Evolutionary conservation across 2,888 invertebrate species (phyloP), one percentile per base, ranked within the genome.

Genomic region (Plusia festucae): DNA sequence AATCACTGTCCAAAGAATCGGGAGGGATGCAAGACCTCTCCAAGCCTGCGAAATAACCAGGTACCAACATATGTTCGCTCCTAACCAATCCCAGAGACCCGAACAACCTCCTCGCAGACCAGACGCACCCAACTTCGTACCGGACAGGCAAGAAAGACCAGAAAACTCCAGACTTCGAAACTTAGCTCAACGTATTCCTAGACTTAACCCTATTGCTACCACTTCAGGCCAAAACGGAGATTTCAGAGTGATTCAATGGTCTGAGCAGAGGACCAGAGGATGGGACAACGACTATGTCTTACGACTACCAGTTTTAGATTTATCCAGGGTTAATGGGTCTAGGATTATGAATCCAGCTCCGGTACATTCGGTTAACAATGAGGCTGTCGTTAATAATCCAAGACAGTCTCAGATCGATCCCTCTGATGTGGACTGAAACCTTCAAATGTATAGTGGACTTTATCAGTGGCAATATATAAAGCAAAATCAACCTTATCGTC

Each of bases 1-100:
- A 70, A 95, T 96, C 70, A 95, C 96, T 0, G 95, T 96, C 9
- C 96, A 96, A 69, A 87, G 95, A 64, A 93, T 96, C 22, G 96
- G 95, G 5, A 89, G 96, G 18, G 96, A 96, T 78, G 96, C 96
- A 0, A 82, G 96, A 53, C 95, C 96, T 2, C 79, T 96, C 7
- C 88, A 95, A 24, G 90, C 95, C 0, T 89, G 91, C 44, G 96
- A 96, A 79, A 90, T 96, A 63, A 92, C 95, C 13, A 91, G 94
- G 82, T 84, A 93, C 78, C 93, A 93, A 60, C 94, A 95, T 76
- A 92, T 95, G 93, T 93, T 94, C 69, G 82, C 91, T 0, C 83
- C 88, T 0, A 86, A 79, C 60, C 81, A 82, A 6, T 82, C 76
- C 16, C 85, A 86, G 11, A 78, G 88, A 1, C 72, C 61, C 15